Percentiles rank a stretch among this genome's conserved stretches.
Evolutionary conservation across 2,888 invertebrate species (phyloP).

Genomic region (Ernsta delagoae): DNA sequence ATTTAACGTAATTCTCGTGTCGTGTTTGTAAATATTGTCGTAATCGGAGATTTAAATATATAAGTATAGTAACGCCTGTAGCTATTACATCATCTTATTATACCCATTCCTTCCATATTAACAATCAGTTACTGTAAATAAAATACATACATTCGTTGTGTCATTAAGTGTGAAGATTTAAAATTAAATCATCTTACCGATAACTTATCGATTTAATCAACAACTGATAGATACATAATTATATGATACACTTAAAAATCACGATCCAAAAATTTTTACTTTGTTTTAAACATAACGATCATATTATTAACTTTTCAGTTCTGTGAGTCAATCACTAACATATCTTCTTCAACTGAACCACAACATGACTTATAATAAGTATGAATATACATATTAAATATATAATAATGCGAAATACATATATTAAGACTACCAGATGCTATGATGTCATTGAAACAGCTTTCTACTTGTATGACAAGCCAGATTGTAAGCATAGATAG

Average conservation of each 20-base stretch:
- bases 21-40: no score
- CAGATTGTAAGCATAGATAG: conserved; percentile 62
- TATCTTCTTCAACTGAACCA: conserved; percentile 60
- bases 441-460: conserved; percentile 45
- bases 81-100: no score
- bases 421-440: conserved; percentile 39
- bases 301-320: conserved; percentile 82
- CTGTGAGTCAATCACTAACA: conserved; percentile 84
- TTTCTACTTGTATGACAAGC: conserved; percentile 67
- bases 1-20: no score
- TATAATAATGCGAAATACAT: conserved; percentile 40
- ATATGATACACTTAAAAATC: conserved; percentile 56
- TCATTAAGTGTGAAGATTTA: conserved; percentile 53
- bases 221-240: conserved; percentile 79
- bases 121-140: conserved; percentile 22
- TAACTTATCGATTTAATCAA: conserved; percentile 81
- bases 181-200: conserved; percentile 48
- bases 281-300: conserved; percentile 81
- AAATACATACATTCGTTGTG: conserved; percentile 65
- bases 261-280: conserved; percentile 61
- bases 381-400: conserved; percentile 40
- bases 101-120: background rate
- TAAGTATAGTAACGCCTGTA: no score
- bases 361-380: conserved; percentile 52
- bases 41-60: no score